These are phyloP conservation scores for Lepidocyrtoides sp. DNA, from an alignment of 2,888 invertebrate species.

Conservation along the genomic window DNA sequence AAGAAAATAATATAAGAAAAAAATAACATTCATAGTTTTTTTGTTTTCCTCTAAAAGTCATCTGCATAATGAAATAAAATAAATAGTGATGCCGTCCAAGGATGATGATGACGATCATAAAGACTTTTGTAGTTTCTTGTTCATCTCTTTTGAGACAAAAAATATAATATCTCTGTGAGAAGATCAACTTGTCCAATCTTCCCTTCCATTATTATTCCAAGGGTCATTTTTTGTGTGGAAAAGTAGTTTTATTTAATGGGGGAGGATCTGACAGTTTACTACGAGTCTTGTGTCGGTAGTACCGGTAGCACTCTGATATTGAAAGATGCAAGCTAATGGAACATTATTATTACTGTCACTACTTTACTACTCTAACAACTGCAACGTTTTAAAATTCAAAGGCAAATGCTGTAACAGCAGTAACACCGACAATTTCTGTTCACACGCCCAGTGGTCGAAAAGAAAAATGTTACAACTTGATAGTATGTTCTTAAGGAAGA, in stretches of 20 bases:
- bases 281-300: background rate
- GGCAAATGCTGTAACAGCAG: background rate
- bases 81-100: background rate
- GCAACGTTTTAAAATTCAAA: background rate
- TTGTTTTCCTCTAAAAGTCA: background rate
- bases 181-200: background rate
- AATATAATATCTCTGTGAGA: background rate
- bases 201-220: background rate
- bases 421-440: background rate
- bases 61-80: constrained; percentile 44
- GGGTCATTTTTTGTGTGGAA: background rate
- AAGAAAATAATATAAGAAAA: background rate
- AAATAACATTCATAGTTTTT: background rate
- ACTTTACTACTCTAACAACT: background rate
- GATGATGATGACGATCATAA: background rate
- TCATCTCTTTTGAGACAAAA: background rate
- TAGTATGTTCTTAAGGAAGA: background rate
- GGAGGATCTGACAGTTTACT: background rate
- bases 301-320: background rate
- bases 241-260: constrained; percentile 2
- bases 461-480: background rate
- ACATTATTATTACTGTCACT: background rate
- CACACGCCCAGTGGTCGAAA: background rate
- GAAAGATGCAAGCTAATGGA: background rate
- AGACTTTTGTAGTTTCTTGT: constrained; percentile 33